Evolutionary conservation across 2,797 vertebrate genomes (phyloP), one percentile per base, ranked within the genome.

Genomic region (Gallinago stenura): DNA sequence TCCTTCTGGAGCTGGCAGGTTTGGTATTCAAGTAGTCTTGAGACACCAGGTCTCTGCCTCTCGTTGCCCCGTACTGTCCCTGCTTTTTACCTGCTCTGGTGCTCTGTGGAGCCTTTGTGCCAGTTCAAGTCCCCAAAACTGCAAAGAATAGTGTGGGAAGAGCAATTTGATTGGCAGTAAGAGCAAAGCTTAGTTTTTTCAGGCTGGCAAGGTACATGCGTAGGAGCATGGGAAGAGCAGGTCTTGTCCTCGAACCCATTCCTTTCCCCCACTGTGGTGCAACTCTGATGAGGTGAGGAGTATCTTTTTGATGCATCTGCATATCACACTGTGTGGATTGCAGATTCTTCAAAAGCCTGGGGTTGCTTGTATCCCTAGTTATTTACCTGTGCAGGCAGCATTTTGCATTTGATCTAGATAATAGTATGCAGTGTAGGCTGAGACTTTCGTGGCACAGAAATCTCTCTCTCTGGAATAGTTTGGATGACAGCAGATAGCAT

Each of bases 391-490:
- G 61, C 84, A 89, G 84, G 58, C 64, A 89, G 66, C 28, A 28
- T 71, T 95, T 68, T 91, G 43, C 79, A 87, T 92, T 89, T 89
- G 82, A 91, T 92, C 61, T 68, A 83, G 41, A 54, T 95, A 83
- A 89, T 60, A 41, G 41, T 30, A 14, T 72, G 46, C 39, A 33
- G 66, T 69, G 91, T 84, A 93, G 66, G 58, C 80, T 81, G 76
- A 80, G 64, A 45, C 83, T 91, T 73, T 21, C 0, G 20, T 56
- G 79, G 13, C 91, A 61, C 28, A 56, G 54, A 62, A 79, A 30
- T 65, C 37, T 88, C 50, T 88, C 50, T 78, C 87, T 65, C 76
- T 88, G 94, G 58, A 89, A 65, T 50, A 62, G 69, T 78, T 83
- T 76, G 85, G 57, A 72, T 87, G 46, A 85, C 81, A 93, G 81